Base-by-base conservation (phyloP, 2,888 invertebrate genomes). In the Muschampia plurimacula region DNA sequence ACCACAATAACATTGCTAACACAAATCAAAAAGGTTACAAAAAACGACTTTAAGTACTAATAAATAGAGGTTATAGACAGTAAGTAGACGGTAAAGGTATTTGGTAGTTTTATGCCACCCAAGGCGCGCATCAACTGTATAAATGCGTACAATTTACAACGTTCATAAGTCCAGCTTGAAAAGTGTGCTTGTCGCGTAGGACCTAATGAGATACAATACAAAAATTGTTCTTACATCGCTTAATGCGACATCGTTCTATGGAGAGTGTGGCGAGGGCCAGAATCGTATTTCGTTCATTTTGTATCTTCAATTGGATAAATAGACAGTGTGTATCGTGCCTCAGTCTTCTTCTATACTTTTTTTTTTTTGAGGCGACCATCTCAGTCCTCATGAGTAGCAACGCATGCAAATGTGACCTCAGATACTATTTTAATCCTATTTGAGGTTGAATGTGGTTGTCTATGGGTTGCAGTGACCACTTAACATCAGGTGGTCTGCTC, bases 101-200 rank as follows among this genome's bases (percentile, higher is more conserved):
- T 44, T 65, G 28, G 70, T 46, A 32, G n/a, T 63, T 44, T 73
- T 75, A 76, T 83, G 87, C 92, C 92, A 92, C 92, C 92, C 92
- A 92, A 86, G 85, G 89, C 87, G 91, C 81, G 78, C 83, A 82
- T 83, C 83, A 86, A 82, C 84, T 84, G 90, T 88, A 91, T 91
- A 92, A 92, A 92, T 88, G 92, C 83, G 81, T 83, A 88, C 90
- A 89, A 91, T 92, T 92, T 92, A 91, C 89, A 89, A 88, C 88
- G 85, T 85, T 86, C 89, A 86, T 88, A 87, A 87, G 83, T 22
- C 22, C 22, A 22, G 22, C 22, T 22, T 22, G 22, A 88, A 91
- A 91, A 88, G 89, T 87, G 83, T 83, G 81, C 85, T 66, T 62
- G 87, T 89, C 89, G 87, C 81, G 82, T 83, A 52, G 15, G 46